Evolutionary conservation across 1,140 invertebrate species (phyloP).

Genomic region (Heliconius eleuchia): DNA sequence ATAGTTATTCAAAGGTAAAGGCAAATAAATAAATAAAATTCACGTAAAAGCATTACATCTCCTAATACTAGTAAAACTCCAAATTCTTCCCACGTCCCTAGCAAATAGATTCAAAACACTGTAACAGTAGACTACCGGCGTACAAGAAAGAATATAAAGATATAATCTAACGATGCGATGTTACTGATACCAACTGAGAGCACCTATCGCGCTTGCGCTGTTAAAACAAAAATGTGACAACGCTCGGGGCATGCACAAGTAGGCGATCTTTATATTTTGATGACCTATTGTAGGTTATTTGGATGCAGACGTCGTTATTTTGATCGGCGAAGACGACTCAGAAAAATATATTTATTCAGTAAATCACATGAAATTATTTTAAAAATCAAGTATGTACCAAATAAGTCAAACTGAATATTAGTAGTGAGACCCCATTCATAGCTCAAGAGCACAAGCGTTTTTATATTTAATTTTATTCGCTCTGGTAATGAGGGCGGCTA

Average conservation of each 20-base stretch:
- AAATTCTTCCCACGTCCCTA: neutral
- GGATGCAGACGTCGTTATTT: neutral
- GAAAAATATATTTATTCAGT: neutral
- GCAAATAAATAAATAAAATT: neutral
- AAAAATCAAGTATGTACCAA: too few species aligned
- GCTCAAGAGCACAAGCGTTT: too few species aligned
- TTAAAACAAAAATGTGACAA: constrained; percentile 28
- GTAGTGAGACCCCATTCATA: too few species aligned
- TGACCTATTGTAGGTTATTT: constrained; percentile 14
- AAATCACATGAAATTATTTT: too few species aligned
- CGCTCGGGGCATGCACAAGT: constrained; percentile 24
- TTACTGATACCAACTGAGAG: constrained; percentile 8
- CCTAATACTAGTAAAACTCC: neutral
- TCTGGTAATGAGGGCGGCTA: too few species aligned
- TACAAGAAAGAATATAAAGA: constrained; percentile 29
- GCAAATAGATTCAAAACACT: constrained; percentile 17
- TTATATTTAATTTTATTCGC: too few species aligned
- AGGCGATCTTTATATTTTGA: neutral
- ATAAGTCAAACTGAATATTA: too few species aligned
- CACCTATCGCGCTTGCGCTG: constrained; percentile 24
- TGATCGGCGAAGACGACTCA: too few species aligned
- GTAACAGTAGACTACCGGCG: constrained; percentile 22
- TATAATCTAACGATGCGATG: constrained; percentile 26
- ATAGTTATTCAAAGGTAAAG: neutral
- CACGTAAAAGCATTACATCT: constrained; percentile 5